A percentile compares a stretch with the other conserved stretches of the same genome.
phyloP scores from a whole-genome alignment of 2,888 invertebrate genomes.

The Lingula anatina region DNA sequence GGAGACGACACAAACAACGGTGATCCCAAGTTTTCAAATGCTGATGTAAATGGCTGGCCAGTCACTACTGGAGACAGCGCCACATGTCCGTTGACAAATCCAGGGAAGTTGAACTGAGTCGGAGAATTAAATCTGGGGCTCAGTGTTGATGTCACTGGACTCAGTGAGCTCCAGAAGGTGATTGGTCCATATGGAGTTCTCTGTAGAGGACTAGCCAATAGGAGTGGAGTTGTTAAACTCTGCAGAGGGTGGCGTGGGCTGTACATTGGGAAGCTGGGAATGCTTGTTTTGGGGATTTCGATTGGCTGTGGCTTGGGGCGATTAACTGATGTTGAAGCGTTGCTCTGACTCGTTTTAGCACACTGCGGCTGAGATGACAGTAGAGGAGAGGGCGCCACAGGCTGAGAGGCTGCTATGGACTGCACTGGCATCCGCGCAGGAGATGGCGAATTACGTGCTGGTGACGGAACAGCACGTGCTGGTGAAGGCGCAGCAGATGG shows the following conservation, averaged over 20 bases:
- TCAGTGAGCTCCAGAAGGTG: constrained; percentile 52
- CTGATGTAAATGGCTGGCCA: constrained; percentile 17
- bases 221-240: constrained; percentile 29
- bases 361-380: background rate
- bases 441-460: background rate
- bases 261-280: constrained; percentile 19
- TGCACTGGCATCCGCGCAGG: background rate
- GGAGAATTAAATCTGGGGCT: constrained; percentile 28
- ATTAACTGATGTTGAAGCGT: background rate
- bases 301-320: constrained; percentile 1
- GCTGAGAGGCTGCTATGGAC: background rate
- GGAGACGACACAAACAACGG: background rate
- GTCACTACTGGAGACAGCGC: constrained; percentile 27
- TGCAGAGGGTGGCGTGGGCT: constrained; percentile 30
- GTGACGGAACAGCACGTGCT: background rate
- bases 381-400: background rate
- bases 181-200: constrained; percentile 34
- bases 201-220: constrained; percentile 31
- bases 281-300: constrained; percentile 14
- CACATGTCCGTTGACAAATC: constrained; percentile 20
- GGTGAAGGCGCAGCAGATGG: too few relatives aligned
- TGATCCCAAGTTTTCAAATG: constrained; percentile 3
- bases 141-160: constrained; percentile 26
- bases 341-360: background rate
- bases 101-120: constrained; percentile 39